Conservation (phyloP, 2,888 invertebrate genomes). For the Macrophya alboannulata region DNA sequence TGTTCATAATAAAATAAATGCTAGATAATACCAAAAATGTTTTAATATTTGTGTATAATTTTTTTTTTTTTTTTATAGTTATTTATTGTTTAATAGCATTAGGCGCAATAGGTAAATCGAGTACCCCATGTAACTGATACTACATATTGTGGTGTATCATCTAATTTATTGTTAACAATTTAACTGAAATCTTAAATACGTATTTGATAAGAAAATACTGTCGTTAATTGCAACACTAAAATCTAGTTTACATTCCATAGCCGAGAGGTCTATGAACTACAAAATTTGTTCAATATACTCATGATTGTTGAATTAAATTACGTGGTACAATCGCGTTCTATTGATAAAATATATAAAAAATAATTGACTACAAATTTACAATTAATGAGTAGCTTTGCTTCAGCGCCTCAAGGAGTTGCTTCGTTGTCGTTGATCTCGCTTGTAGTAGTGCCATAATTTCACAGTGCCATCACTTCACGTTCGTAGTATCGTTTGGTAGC, state of each 20-base stretch:
- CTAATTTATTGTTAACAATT: conserved; percentile 17
- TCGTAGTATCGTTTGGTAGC: conserved; percentile 68
- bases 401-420: conserved; percentile 78
- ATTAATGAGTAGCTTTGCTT: conserved; percentile 59
- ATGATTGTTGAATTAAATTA: conserved; percentile 57
- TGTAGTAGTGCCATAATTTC: conserved; percentile 77
- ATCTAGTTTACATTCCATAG: conserved; percentile 14
- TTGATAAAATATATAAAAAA: conserved; percentile 50
- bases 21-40: conserved; percentile 78
- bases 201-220: conserved; percentile 49
- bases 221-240: conserved; percentile 32
- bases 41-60: conserved; percentile 65
- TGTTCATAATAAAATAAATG: conserved; percentile 79
- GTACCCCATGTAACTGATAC: conserved; percentile 61
- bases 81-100: conserved; percentile 67
- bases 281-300: conserved; percentile 15
- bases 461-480: conserved; percentile 77
- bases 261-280: neutral
- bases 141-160: conserved; percentile 24
- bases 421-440: conserved; percentile 75
- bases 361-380: conserved; percentile 54
- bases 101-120: conserved; percentile 65
- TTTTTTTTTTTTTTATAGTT: conserved; percentile 61
- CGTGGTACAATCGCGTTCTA: conserved; percentile 55
- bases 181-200: conserved; percentile 32